These are phyloP conservation scores for Luidia sarsii DNA, from an alignment of 53 echinoderm and acorn worm genomes.

Conservation along the genomic window DNA sequence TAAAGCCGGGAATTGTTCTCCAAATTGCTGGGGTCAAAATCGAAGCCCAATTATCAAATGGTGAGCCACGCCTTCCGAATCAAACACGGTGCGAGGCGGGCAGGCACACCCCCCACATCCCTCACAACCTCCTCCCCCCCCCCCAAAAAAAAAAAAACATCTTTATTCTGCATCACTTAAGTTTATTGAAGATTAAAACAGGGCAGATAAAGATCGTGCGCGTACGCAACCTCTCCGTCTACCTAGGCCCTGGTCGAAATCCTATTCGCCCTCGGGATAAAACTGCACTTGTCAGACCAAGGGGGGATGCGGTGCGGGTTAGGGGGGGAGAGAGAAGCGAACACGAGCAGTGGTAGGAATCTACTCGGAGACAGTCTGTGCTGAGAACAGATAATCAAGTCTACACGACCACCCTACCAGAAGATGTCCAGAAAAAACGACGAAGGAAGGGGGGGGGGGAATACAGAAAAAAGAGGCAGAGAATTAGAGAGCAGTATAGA, in stretches of 20 bases:
- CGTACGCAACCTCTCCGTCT: conserved; percentile 1
- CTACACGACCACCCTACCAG: neutral
- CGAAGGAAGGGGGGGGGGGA: neutral
- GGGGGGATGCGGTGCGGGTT: neutral
- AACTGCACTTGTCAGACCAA: conserved; percentile 36
- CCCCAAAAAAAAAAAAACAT: conserved; percentile 28
- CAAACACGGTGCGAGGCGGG: neutral
- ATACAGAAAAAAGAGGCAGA: neutral
- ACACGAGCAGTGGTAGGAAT: neutral
- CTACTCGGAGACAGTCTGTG: neutral
- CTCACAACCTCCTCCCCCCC: neutral
- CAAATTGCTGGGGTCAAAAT: too few species aligned
- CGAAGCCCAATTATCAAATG: neutral
- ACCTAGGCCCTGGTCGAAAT: conserved; percentile 25
- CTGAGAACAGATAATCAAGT: conserved; percentile 22
- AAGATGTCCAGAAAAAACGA: neutral
- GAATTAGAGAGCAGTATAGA: neutral
- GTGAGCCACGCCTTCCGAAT: neutral
- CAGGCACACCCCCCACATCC: neutral
- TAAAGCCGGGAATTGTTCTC: neutral
- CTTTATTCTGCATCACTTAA: conserved; percentile 55
- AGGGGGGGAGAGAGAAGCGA: neutral
- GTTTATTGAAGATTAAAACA: conserved; percentile 50
- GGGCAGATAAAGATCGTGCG: conserved; percentile 41
- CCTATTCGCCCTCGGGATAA: conserved; percentile 35